These are phyloP conservation scores for Boulengeromyrus knoepffleri DNA, from an alignment of 2,113 vertebrate genomes.

Conservation along the genomic window DNA sequence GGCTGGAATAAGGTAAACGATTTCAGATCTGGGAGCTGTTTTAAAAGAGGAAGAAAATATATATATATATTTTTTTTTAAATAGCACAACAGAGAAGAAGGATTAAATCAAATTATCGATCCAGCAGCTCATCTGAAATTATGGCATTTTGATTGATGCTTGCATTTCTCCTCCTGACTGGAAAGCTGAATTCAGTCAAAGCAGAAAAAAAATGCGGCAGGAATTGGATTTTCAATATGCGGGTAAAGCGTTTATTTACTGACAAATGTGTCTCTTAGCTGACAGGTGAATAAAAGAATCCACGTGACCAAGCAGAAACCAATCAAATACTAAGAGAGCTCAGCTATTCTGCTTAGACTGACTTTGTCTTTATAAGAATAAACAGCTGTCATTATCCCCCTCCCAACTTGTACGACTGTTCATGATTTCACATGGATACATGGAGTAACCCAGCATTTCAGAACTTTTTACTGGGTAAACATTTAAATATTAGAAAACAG, in stretches of 20 bases:
- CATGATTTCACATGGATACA: neutral
- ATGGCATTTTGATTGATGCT: conserved; percentile 13
- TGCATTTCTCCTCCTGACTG: conserved; percentile 9
- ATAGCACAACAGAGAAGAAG: too few species aligned
- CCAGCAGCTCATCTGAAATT: conserved; percentile 1
- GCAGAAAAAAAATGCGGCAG: neutral
- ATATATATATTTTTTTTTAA: too few species aligned
- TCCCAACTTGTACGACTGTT: too few species aligned
- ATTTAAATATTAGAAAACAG: neutral
- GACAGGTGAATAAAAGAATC: neutral
- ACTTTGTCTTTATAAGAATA: neutral
- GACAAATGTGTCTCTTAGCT: conserved; percentile 6
- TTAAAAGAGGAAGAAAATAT: neutral
- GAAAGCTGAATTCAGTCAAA: conserved; percentile 11
- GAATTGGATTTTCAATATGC: conserved; percentile 5
- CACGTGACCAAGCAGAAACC: neutral
- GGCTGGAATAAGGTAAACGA: neutral
- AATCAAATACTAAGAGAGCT: neutral
- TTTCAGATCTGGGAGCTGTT: neutral
- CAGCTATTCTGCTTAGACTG: neutral
- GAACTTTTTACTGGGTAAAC: neutral
- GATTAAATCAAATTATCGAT: conserved; percentile 10
- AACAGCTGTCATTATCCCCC: neutral
- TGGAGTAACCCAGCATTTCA: neutral
- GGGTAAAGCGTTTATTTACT: conserved; percentile 5